Evolutionary conservation across 2,797 vertebrate species (phyloP).

Genomic region (Chelon labrosus): DNA sequence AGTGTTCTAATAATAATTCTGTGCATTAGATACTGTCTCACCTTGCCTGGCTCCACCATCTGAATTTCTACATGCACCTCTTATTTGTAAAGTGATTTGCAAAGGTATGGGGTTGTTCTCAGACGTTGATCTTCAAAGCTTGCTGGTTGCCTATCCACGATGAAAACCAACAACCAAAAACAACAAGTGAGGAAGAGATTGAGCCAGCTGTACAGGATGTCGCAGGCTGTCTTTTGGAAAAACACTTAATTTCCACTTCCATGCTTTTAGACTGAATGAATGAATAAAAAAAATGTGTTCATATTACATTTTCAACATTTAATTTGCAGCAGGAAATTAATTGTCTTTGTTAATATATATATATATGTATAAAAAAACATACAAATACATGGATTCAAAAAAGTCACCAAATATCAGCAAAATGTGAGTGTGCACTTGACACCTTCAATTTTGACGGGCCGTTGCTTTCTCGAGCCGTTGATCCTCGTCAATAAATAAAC

Average conservation of each 20-base stretch:
- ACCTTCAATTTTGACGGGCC: neutral
- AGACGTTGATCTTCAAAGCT: neutral
- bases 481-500: constrained; percentile 1
- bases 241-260: no score
- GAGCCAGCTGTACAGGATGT: neutral
- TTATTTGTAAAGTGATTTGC: neutral
- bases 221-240: no score
- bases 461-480: neutral
- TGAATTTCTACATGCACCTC: neutral
- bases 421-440: constrained; percentile 2
- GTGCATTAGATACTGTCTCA: neutral
- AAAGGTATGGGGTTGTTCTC: neutral
- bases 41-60: neutral
- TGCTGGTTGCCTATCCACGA: neutral
- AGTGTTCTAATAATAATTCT: neutral
- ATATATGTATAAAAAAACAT: no score
- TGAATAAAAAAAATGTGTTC: no score
- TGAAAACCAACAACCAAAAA: neutral
- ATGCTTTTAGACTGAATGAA: no score
- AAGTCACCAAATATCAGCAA: no score
- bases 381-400: no score
- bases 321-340: no score
- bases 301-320: no score
- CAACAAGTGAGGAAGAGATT: no score
- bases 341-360: no score